Evolutionary conservation across 1,140 invertebrate species (phyloP).

Genomic region (Pseudomyrmex cubaensis): DNA sequence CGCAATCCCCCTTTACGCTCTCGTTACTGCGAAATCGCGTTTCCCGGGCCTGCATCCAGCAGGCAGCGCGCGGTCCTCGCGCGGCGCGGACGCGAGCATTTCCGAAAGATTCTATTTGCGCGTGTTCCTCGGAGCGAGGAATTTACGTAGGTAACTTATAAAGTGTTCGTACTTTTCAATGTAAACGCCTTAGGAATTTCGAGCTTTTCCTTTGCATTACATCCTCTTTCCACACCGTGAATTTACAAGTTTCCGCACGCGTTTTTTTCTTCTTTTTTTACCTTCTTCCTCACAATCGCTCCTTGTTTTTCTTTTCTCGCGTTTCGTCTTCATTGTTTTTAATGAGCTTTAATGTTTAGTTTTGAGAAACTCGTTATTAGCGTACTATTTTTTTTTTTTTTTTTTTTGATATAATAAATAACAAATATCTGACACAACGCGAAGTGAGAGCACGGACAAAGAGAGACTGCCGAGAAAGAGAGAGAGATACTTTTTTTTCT

Average conservation of each 20-base stretch:
- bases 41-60: constrained; percentile 20
- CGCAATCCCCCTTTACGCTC: constrained; percentile 17
- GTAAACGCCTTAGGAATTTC: constrained; percentile 39
- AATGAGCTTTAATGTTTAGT: background rate
- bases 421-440: background rate
- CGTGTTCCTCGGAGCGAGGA: constrained; percentile 1
- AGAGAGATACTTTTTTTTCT: background rate
- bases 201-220: constrained; percentile 25
- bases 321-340: no score
- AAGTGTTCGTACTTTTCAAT: constrained; percentile 36
- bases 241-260: constrained; percentile 21
- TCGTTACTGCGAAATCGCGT: constrained; percentile 57
- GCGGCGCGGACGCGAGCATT: constrained; percentile 47
- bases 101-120: constrained; percentile 59
- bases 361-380: background rate
- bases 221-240: background rate
- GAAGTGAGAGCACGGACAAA: background rate
- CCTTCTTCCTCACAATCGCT: background rate
- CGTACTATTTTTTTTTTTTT: no score
- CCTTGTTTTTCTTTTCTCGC: background rate
- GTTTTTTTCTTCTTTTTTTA: background rate
- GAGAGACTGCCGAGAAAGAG: constrained; percentile 2
- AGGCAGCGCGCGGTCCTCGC: constrained; percentile 11
- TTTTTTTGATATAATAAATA: background rate
- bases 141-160: constrained; percentile 53